Evolutionary conservation across 2,113 vertebrate species (phyloP), one percentile per base, ranked within the genome.

Genomic region (Ciconia stormi): DNA sequence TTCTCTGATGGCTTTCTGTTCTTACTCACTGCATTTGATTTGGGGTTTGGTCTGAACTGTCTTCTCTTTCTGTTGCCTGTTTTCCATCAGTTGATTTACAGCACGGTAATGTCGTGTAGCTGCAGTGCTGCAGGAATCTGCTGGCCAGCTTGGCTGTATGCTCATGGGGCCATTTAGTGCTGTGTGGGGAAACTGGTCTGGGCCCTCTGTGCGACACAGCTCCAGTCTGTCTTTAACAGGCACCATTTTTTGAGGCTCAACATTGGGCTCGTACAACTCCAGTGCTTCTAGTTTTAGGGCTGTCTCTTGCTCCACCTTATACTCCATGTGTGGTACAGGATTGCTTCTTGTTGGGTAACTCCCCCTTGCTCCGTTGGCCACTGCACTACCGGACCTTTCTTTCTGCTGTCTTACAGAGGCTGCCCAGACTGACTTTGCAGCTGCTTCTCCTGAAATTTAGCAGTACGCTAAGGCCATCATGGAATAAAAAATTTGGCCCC

Each of bases 241-340:
- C 38, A 3, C 5, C 14, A 1, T 2, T 18, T 34, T 20, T 8
- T 3, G 52, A 55, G 40, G 76, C 26, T 66, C 65, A 55, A 20
- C 34, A 1, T 18, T 3, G 0, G 53, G 56, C 44, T 55, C 7
- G 0, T 12, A 8, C 47, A 50, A 3, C 27, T 13, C 10, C 6
- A 0, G 12, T 2, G 36, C 55, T 38, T 11, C 50, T 13, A 1
- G 17, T 8, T 13, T 25, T 4, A 5, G 47, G 50, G 15, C 50
- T 65, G 88, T 20, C 62, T 2, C 70, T 52, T 21, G 10, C 27
- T 26, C 77, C 20, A 3, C 0, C 0, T 8, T 6, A 6, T 2
- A 0, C 47, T 44, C 58, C 27, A 0, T 4, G 46, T 11, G 58
- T 18, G 26, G 55, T 13, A 7, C 72, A 6, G 63, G n/a, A 11